Evolutionary conservation across 1,140 invertebrate genomes (phyloP).

Genomic region (Eurosta solidaginis): DNA sequence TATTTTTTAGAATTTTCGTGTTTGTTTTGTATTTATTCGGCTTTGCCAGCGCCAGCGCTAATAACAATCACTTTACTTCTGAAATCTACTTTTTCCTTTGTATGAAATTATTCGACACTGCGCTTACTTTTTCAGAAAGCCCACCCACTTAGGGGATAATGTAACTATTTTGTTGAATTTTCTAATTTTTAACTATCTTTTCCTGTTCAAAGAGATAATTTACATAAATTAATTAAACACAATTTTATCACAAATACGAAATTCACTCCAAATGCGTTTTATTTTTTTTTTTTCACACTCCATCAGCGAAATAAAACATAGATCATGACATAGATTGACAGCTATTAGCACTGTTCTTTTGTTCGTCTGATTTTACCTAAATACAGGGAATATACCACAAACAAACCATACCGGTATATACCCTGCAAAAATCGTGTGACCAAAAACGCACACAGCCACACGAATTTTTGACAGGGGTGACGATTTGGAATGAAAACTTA

Average conservation of each 20-base stretch:
- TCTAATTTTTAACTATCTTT: too few relatives aligned
- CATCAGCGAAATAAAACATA: background rate
- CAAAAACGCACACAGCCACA: too few relatives aligned
- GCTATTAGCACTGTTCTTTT: too few relatives aligned
- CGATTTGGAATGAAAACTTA: too few relatives aligned
- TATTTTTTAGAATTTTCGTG: conserved; percentile 5
- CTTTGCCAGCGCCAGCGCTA: conserved; percentile 3
- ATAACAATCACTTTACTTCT: background rate
- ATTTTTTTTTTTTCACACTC: background rate
- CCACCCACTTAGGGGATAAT: background rate
- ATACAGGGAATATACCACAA: too few relatives aligned
- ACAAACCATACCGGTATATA: too few relatives aligned
- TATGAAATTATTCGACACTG: background rate
- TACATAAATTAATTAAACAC: background rate
- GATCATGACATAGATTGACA: too few relatives aligned
- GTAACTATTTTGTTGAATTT: too few relatives aligned
- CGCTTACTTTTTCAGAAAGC: too few relatives aligned
- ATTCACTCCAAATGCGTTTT: background rate
- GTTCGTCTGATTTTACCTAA: too few relatives aligned
- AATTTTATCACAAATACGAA: background rate
- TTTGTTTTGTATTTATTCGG: background rate
- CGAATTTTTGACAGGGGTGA: too few relatives aligned
- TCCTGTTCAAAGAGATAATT: background rate
- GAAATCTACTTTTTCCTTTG: background rate
- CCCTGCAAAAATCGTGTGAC: too few relatives aligned